phyloP scores from a whole-genome alignment of 2,113 vertebrate species.

The Centropristis striata region DNA sequence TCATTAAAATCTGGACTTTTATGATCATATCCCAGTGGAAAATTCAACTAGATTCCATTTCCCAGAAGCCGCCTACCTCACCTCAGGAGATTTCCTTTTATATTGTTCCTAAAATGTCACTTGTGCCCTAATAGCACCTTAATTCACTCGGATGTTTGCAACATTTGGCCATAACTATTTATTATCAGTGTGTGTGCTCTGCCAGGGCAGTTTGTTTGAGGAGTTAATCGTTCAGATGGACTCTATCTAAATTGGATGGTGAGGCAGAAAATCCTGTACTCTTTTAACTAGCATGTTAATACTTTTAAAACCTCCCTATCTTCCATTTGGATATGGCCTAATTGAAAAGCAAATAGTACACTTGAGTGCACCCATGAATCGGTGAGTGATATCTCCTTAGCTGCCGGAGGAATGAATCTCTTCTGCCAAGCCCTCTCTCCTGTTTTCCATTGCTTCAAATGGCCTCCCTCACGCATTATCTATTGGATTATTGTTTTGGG shows the following conservation, averaged over 20 bases:
- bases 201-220: constrained; percentile 75
- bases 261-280: constrained; percentile 83
- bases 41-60: constrained; percentile 2
- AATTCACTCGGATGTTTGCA: constrained; percentile 74
- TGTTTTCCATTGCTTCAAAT: constrained; percentile 73
- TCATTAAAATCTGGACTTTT: not conserved
- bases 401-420: constrained; percentile 78
- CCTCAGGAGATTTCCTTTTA: constrained; percentile 27
- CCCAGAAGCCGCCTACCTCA: not conserved
- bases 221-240: constrained; percentile 80
- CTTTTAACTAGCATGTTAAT: constrained; percentile 77
- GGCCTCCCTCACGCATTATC: constrained; percentile 50
- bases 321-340: constrained; percentile 81
- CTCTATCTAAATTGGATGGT: constrained; percentile 81
- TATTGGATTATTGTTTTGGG: constrained; percentile 67
- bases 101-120: constrained; percentile 55
- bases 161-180: constrained; percentile 76
- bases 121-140: constrained; percentile 59
- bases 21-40: constrained; percentile 40
- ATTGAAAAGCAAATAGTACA: constrained; percentile 85
- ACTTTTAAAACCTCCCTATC: constrained; percentile 81
- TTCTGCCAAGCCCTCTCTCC: constrained; percentile 17
- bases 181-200: constrained; percentile 75
- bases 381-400: constrained; percentile 82
- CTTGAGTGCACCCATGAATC: constrained; percentile 78